Evolutionary conservation across 2,113 vertebrate species (phyloP), one percentile per base, ranked within the genome.

Genomic region (Phycodurus eques): DNA sequence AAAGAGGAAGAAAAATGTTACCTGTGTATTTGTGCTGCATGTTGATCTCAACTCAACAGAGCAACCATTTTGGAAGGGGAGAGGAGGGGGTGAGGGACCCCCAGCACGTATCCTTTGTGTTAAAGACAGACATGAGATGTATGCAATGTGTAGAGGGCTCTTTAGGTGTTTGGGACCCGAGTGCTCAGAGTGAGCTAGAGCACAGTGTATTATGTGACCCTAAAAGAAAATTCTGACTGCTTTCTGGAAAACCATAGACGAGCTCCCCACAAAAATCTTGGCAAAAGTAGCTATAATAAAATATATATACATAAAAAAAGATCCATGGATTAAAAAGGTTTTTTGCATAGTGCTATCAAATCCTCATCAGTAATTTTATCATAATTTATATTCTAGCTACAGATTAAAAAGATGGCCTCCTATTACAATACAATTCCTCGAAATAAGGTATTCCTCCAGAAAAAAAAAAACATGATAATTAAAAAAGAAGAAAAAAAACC

Each of bases 11-110:
- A 77, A 73, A 66, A 71, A 81, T 86, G 83, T 99, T 92, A 98
- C 85, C 81, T 92, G 80, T 68, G 22, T 86, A 85, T 90, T 91
- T 91, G 17, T 78, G 56, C 87, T 68, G 69, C 78, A 44, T 9
- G 43, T 35, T 75, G n/a, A 73, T 88, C 87, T 93, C 80, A 92
- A 66, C 64, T 89, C 87, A 91, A 94, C 91, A 94, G 96, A 95
- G 92, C 94, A 96, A 96, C 95, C 94, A 96, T 94, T 96, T 93
- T 94, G 95, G 95, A 95, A 94, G 96, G 95, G 94, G 84, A 89
- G 91, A 83, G 88, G 86, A 78, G 89, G 87, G 89, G 88, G 75
- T 80, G 92, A 94, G 94, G 95, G 91, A 93, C 93, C 94, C 96
- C 95, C 88, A 88, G 86, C 85, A 88, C 85, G 89, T 88, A 88